phyloP scores from a whole-genome alignment of 1,140 invertebrate genomes.

The Melipona quadrifasciata region DNA sequence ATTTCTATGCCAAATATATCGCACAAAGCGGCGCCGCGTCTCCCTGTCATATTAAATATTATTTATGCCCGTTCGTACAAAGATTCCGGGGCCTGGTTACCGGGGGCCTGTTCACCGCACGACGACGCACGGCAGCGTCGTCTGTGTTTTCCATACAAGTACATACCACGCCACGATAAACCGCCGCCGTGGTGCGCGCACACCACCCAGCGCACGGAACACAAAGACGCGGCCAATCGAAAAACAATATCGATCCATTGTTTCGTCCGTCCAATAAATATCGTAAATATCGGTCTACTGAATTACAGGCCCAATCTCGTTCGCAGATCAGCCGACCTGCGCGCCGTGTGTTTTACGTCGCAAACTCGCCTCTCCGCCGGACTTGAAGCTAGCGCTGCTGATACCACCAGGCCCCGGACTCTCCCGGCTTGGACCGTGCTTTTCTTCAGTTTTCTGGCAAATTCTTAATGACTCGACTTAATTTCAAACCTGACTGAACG shows the following conservation, averaged over 20 bases:
- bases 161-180: slow-evolving; percentile 30
- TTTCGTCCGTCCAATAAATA: slow-evolving; percentile 79
- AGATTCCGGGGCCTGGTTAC: slow-evolving; percentile 42
- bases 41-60: slow-evolving; percentile 82
- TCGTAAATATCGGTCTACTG: slow-evolving; percentile 74
- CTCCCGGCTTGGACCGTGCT: background rate
- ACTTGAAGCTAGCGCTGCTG: slow-evolving; percentile 14
- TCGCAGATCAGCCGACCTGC: slow-evolving; percentile 44
- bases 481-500: too few relatives aligned
- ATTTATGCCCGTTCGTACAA: slow-evolving; percentile 78
- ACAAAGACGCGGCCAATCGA: slow-evolving; percentile 75
- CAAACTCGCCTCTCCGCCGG: slow-evolving; percentile 19
- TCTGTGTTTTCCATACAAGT: slow-evolving; percentile 38
- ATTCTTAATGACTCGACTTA: too few relatives aligned
- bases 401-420: slow-evolving; percentile 9
- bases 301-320: slow-evolving; percentile 65
- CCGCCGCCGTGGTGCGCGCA: slow-evolving; percentile 36
- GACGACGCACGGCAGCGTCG: background rate
- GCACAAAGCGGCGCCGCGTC: slow-evolving; percentile 72
- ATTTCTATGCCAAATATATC: slow-evolving; percentile 81
- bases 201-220: slow-evolving; percentile 47
- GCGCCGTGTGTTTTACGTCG: slow-evolving; percentile 40
- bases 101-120: background rate
- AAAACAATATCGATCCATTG: slow-evolving; percentile 83
- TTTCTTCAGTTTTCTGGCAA: too few relatives aligned